Percentiles rank a stretch among this genome's conserved stretches.
phyloP scores from a whole-genome alignment of 2,888 invertebrate genomes.

The Oxytorus armatus region DNA sequence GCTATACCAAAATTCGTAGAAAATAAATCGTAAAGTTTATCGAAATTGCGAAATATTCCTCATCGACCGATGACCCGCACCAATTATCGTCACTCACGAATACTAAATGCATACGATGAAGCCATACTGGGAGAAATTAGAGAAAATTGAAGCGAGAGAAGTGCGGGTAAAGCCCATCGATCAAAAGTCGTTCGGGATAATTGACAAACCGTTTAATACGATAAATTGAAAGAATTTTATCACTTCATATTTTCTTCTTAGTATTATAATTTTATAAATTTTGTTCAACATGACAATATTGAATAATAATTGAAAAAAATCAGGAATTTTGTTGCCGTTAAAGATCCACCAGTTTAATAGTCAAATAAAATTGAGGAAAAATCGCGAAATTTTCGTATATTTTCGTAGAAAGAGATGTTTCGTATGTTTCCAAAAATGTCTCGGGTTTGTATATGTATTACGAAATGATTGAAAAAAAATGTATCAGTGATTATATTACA shows the following conservation, averaged over 20 bases:
- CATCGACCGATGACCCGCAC: slow-evolving; percentile 22
- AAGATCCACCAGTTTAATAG: not conserved
- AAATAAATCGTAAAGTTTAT: slow-evolving; percentile 37
- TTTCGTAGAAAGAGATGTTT: too few relatives aligned
- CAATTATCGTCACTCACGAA: not conserved
- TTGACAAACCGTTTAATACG: not conserved
- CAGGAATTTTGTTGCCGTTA: too few relatives aligned
- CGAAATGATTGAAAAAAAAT: too few relatives aligned
- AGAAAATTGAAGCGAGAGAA: not conserved
- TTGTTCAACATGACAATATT: too few relatives aligned
- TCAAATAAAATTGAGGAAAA: not conserved
- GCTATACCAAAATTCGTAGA: slow-evolving; percentile 41
- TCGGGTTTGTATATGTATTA: too few relatives aligned
- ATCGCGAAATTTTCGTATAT: too few relatives aligned
- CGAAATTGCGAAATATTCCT: slow-evolving; percentile 39
- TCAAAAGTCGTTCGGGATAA: slow-evolving; percentile 1
- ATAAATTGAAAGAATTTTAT: not conserved
- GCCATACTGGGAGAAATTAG: not conserved
- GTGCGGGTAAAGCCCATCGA: slow-evolving; percentile 29
- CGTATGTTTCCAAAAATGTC: too few relatives aligned
- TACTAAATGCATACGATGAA: not conserved
- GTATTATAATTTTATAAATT: too few relatives aligned
- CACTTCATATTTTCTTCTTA: too few relatives aligned
- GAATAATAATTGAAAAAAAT: too few relatives aligned
- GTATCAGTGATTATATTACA: too few relatives aligned